Evolutionary conservation across 2,888 invertebrate genomes (phyloP).

Genomic region (Poecilus cupreus): DNA sequence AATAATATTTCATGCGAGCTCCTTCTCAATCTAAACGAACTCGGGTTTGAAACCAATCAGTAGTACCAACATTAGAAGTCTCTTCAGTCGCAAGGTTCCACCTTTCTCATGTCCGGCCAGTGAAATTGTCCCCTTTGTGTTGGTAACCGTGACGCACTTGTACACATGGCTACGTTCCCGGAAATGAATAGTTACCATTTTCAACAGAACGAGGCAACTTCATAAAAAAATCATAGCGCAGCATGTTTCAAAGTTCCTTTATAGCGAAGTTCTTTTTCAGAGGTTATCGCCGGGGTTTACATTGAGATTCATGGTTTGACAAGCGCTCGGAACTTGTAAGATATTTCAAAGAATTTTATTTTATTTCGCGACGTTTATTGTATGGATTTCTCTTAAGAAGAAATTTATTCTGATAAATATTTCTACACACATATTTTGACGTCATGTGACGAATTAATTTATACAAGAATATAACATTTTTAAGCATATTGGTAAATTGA

Average conservation of each 20-base stretch:
- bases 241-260: slow-evolving; percentile 27
- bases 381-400: neutral
- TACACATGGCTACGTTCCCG: slow-evolving; percentile 24
- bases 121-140: slow-evolving; percentile 54
- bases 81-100: slow-evolving; percentile 19
- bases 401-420: neutral
- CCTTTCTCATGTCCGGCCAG: slow-evolving; percentile 47
- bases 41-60: slow-evolving; percentile 29
- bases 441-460: too few species aligned
- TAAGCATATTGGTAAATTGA: too few species aligned
- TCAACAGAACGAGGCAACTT: slow-evolving; percentile 39
- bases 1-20: too few species aligned
- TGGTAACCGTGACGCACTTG: slow-evolving; percentile 38
- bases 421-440: too few species aligned
- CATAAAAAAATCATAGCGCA: slow-evolving; percentile 49
- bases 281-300: neutral
- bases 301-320: slow-evolving; percentile 30
- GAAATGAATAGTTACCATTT: slow-evolving; percentile 49
- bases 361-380: neutral
- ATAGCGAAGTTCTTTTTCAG: slow-evolving; percentile 13
- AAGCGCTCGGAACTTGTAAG: neutral
- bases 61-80: slow-evolving; percentile 7
- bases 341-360: neutral
- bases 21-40: neutral
- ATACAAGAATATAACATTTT: too few species aligned